Conservation (phyloP, 2,113 vertebrate genomes). For the Psephotus haematonotus region DNA sequence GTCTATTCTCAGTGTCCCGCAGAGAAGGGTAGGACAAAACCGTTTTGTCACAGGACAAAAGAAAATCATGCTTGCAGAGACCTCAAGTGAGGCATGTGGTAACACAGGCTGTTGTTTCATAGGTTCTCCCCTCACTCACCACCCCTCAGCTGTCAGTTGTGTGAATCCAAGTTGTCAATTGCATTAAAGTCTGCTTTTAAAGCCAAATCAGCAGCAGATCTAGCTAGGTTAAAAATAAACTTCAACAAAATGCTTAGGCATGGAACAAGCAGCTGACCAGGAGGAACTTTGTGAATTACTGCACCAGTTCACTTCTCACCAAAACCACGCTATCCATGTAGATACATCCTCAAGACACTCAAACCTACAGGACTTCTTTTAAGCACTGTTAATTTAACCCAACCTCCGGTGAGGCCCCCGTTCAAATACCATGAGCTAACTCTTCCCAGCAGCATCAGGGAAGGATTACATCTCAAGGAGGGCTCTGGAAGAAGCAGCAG, state of each 20-base stretch:
- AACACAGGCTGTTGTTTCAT: not conserved
- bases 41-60: not conserved
- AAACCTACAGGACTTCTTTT: not conserved
- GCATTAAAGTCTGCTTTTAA: not conserved
- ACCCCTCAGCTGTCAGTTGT: conserved; percentile 12
- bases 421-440: not conserved
- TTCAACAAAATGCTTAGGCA: not conserved
- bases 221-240: conserved; percentile 47
- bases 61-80: not conserved
- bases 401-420: not conserved
- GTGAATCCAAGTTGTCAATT: conserved; percentile 21
- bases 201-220: conserved; percentile 20
- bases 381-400: not conserved
- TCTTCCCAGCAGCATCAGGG: not conserved
- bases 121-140: conserved; percentile 11
- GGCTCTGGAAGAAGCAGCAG: not conserved
- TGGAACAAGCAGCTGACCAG: conserved; percentile 18
- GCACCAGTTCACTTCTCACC: not conserved
- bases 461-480: not conserved
- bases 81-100: not conserved
- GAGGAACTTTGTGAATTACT: not conserved
- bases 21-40: not conserved
- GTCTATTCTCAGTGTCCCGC: not conserved
- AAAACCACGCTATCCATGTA: not conserved
- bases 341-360: not conserved